Evolutionary conservation across 2,797 vertebrate species (phyloP), one percentile per base, ranked within the genome.

Genomic region (Hoplostethus atlanticus): DNA sequence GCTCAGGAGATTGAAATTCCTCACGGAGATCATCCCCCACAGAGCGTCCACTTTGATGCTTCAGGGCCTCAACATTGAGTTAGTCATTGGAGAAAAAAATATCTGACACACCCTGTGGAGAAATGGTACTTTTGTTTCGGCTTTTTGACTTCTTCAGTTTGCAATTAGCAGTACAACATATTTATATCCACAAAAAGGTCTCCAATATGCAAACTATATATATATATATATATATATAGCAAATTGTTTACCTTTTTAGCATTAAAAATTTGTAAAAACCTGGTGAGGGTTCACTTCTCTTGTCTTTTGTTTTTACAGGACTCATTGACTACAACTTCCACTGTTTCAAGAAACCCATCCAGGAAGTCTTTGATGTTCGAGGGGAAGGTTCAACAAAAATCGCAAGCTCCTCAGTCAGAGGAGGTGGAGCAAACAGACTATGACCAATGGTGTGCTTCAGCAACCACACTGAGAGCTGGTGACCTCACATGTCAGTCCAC

Each of bases 251-350:
- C 28, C 28, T 28, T 28, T 28, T 28, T 28, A 28, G 28, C 28
- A 28, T 28, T 28, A 1, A 28, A 28, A n/a, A n/a, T n/a, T 28
- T 28, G 28, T 28, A n/a, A 28, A 28, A 28, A 28, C 28, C 28
- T 28, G 28, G 28, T 2, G 40, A 12, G 13, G 10, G 40, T n/a
- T 31, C 13, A 30, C 6, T 72, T 21, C 42, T 46, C 5, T 46
- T 2, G 17, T 8, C 66, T 16, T 71, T 17, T 42, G 13, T 63
- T 17, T 38, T 68, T 68, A 61, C 79, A 98, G 97, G 97, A 75
- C 93, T 99, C 56, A 98, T 98, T 71, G 97, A 99, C 94, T 99
- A 98, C 92, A 99, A 99, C 93, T 99, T 99, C 89, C 97, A 98
- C 91, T 99, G 97, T 85, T 98, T 98, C 85, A 96, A 96, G 87